A percentile compares a stretch with the other conserved stretches of the same genome.
Evolutionary conservation across 2,113 vertebrate genomes (phyloP).

Genomic region (Hemiscyllium ocellatum): DNA sequence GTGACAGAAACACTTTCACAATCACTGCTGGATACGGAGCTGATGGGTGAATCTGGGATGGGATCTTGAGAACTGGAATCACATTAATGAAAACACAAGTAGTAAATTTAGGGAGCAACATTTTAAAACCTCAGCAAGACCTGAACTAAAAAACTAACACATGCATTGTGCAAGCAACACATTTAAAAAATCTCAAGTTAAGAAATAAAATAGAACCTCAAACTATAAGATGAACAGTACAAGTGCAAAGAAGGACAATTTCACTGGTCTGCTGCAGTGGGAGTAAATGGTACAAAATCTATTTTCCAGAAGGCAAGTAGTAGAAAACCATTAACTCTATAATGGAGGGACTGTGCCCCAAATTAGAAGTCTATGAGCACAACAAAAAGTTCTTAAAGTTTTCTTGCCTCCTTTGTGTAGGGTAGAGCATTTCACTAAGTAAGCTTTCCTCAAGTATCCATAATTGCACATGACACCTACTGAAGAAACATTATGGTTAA

Average conservation of each 20-base stretch:
- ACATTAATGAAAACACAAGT: conserved; percentile 34
- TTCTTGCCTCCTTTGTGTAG: background rate
- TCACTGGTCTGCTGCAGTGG: background rate
- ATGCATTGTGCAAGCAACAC: conserved; percentile 53
- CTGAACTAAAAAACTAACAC: conserved; percentile 40
- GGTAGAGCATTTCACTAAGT: background rate
- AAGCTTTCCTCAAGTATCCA: background rate
- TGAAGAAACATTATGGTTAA: background rate
- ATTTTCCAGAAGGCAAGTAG: background rate
- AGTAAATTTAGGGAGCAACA: conserved; percentile 13
- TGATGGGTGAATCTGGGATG: conserved; percentile 70
- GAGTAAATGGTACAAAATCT: background rate
- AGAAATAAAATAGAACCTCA: background rate
- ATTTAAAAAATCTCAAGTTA: conserved; percentile 42
- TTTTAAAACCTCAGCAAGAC: background rate
- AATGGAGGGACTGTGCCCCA: background rate
- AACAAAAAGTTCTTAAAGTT: background rate
- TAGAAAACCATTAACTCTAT: background rate
- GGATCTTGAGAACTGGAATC: conserved; percentile 66
- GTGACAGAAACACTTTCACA: conserved; percentile 85
- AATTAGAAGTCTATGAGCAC: background rate
- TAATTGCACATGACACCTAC: background rate
- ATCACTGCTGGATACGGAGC: conserved; percentile 83
- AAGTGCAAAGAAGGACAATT: background rate
- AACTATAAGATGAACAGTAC: background rate